Evolutionary conservation across 2,888 invertebrate genomes (phyloP), one percentile per base, ranked within the genome.

Genomic region (Catocala nupta): DNA sequence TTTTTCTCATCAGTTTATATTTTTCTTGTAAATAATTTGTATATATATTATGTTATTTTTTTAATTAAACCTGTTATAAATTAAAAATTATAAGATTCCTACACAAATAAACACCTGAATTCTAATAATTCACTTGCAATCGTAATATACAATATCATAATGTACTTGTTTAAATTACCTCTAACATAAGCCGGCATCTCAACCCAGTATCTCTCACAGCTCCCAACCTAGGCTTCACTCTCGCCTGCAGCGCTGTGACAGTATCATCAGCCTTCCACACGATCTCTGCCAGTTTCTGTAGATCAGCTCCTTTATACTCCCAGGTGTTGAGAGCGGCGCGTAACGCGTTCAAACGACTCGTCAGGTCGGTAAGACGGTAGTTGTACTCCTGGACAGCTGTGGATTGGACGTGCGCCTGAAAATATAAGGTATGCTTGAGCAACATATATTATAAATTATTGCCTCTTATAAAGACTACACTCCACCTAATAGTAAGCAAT

Each of bases 181-280:
- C 91, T 2, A 92, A 61, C 10, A 90, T 67, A 25, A 91, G 83
- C 45, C 90, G 80, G 63, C 93, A 92, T n/a, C 88, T 74, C 25
- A 90, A 63, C 7, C 85, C 91, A 0, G 81, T 69, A 53, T 90
- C 90, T 52, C 83, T 83, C 1, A 91, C 78, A 0, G 79, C 81
- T 0, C 83, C 77, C 56, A 92, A 67, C 56, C 75, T 66, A 0
- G 91, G 91, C 55, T 92, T 85, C 13, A 95, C 93, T 3, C 92
- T 86, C n/a, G 87, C 83, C 11, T 95, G 88, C 48, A 95, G 91
- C 0, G 92, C 94, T 5, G 90, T 90, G 0, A 96, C 92, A 0
- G 89, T 82, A 8, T 95, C 94, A 4, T 93, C 88, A 13, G 95
- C 88, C 13, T 84, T 86, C 81, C 94, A 92, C 55, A 95, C 93